Conservation (phyloP, 92 coral and sea anemone species). For the Palythoa grandis region DNA sequence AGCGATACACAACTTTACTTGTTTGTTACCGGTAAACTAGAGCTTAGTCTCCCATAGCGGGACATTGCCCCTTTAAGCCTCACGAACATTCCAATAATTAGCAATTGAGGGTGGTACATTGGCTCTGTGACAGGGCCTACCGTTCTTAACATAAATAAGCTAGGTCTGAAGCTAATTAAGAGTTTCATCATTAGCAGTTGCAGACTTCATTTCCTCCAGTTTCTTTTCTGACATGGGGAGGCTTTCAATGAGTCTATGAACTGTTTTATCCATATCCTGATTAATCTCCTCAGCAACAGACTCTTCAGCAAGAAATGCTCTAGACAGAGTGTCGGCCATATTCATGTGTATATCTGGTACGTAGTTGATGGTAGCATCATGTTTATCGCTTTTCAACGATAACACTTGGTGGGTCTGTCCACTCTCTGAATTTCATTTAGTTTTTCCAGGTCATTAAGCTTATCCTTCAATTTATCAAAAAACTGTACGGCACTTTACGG, state of each 20-base stretch:
- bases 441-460: no score
- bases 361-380: no score
- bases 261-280: conserved; percentile 60
- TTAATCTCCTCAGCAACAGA: conserved; percentile 31
- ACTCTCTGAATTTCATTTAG: no score
- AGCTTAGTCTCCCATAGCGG: no score
- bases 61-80: no score
- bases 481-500: no score
- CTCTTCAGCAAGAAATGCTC: neutral
- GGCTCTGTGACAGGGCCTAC: conserved; percentile 61
- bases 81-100: conserved; percentile 60
- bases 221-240: conserved; percentile 55
- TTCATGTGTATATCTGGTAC: neutral
- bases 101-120: conserved; percentile 44
- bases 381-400: no score
- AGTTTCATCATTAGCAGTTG: conserved; percentile 50
- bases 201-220: neutral
- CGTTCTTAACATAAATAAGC: no score
- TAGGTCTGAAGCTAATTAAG: conserved; percentile 58
- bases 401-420: no score
- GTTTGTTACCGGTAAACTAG: no score
- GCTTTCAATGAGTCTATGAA: conserved; percentile 65
- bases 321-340: conserved; percentile 6
- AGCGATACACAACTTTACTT: no score
- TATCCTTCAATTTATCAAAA: no score